phyloP scores from a whole-genome alignment of 2,888 invertebrate species.

The Cheilosia urbana region DNA sequence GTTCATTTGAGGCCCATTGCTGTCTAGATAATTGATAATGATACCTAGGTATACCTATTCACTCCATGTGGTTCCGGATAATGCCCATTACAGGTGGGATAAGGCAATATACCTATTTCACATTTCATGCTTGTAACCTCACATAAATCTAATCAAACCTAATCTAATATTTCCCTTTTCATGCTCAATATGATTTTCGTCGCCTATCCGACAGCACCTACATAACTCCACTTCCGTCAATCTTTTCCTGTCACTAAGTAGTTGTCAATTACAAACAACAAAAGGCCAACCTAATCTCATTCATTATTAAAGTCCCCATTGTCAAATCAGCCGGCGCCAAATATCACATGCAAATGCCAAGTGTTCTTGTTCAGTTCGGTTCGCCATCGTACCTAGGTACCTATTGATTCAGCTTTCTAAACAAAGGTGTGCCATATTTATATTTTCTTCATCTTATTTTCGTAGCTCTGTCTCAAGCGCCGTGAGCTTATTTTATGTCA shows the following conservation, averaged over 20 bases:
- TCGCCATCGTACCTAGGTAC: too few species aligned
- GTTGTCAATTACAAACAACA: neutral
- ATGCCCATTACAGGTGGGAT: too few species aligned
- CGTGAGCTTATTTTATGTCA: conserved; percentile 1
- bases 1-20: neutral
- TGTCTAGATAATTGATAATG: neutral
- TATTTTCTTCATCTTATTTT: neutral
- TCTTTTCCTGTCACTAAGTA: neutral
- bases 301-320: neutral
- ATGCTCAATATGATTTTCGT: neutral
- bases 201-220: neutral
- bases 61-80: neutral
- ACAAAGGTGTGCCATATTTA: conserved; percentile 17
- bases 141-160: too few species aligned
- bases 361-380: neutral
- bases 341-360: neutral
- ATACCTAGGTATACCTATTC: too few species aligned
- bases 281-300: neutral
- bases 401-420: neutral
- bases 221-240: neutral
- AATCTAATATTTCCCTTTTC: too few species aligned
- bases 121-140: too few species aligned
- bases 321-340: neutral
- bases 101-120: too few species aligned
- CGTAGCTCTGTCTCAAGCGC: neutral